These are phyloP conservation scores for Drosophila lacicola DNA, from an alignment of 2,888 invertebrate species.

Conservation along the genomic window DNA sequence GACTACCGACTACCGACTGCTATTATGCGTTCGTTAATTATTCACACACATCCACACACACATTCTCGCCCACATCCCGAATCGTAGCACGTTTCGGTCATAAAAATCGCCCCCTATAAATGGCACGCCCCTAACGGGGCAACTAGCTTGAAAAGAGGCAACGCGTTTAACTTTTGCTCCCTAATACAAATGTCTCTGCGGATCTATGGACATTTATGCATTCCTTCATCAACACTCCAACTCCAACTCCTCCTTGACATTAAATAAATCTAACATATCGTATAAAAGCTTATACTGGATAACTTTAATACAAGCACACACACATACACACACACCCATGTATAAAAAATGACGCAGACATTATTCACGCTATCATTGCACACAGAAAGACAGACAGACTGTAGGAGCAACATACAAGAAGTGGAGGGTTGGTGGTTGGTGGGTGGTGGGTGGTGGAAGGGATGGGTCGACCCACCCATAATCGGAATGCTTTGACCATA, in stretches of 20 bases:
- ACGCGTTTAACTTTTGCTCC: slow-evolving; percentile 63
- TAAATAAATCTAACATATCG: slow-evolving; percentile 76
- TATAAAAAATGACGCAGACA: slow-evolving; percentile 79
- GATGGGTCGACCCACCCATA: slow-evolving; percentile 11
- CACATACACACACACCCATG: slow-evolving; percentile 23
- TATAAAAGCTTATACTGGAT: slow-evolving; percentile 64
- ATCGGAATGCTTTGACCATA: slow-evolving; percentile 45
- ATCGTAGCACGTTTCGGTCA: slow-evolving; percentile 77
- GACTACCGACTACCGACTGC: slow-evolving; percentile 60
- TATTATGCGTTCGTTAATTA: slow-evolving; percentile 79
- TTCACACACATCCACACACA: slow-evolving; percentile 59
- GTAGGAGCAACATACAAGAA: neutral
- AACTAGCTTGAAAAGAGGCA: slow-evolving; percentile 49
- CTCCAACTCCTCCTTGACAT: slow-evolving; percentile 56
- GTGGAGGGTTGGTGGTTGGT: neutral
- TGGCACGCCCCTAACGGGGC: slow-evolving; percentile 68
- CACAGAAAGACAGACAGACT: slow-evolving; percentile 21
- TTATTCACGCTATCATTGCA: slow-evolving; percentile 81
- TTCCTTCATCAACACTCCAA: slow-evolving; percentile 36
- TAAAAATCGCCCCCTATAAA: slow-evolving; percentile 70
- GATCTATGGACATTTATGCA: slow-evolving; percentile 70
- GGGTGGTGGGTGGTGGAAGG: neutral
- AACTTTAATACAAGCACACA: slow-evolving; percentile 64
- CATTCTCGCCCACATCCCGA: slow-evolving; percentile 20
- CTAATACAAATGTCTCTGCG: slow-evolving; percentile 59